Conservation (phyloP, 2,888 invertebrate genomes). For the Caenorhabditis becei region DNA sequence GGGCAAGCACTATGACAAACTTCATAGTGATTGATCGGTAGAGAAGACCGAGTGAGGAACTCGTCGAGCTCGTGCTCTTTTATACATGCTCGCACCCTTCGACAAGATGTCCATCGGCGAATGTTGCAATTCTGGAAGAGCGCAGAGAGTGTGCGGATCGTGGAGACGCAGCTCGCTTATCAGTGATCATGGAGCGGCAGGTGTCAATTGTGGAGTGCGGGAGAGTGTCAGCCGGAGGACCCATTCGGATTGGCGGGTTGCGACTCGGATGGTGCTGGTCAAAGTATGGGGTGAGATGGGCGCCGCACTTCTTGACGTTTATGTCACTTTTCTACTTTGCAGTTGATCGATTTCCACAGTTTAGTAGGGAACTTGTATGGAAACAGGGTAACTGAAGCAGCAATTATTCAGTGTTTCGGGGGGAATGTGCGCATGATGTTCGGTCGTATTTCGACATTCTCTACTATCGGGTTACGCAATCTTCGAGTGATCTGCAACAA, state of each 20-base stretch:
- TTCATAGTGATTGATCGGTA: slow-evolving; percentile 58
- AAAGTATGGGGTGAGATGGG: slow-evolving; percentile 45
- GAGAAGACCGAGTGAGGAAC: slow-evolving; percentile 50
- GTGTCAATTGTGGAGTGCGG: slow-evolving; percentile 55
- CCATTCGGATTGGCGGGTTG: slow-evolving; percentile 57
- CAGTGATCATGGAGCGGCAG: slow-evolving; percentile 32
- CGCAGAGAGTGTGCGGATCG: slow-evolving; percentile 33
- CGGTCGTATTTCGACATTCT: not conserved
- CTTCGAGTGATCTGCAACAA: not conserved
- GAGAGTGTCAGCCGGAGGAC: slow-evolving; percentile 50
- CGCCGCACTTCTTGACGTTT: slow-evolving; percentile 34
- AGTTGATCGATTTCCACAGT: slow-evolving; percentile 34
- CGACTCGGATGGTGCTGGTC: slow-evolving; percentile 29
- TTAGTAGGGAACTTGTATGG: not conserved
- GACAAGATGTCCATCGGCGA: slow-evolving; percentile 56
- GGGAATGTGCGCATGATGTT: no score
- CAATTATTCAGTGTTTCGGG: no score
- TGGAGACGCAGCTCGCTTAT: slow-evolving; percentile 46
- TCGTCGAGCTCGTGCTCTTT: slow-evolving; percentile 37
- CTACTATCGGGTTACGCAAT: not conserved
- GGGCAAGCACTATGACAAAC: slow-evolving; percentile 59
- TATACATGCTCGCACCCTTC: slow-evolving; percentile 51
- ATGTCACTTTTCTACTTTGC: slow-evolving; percentile 45
- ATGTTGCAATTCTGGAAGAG: slow-evolving; percentile 55
- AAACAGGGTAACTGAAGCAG: not conserved